Percentiles rank a stretch among this genome's conserved stretches.
Evolutionary conservation across 2,888 invertebrate genomes (phyloP).

Genomic region (Oscheius myriophilus): DNA sequence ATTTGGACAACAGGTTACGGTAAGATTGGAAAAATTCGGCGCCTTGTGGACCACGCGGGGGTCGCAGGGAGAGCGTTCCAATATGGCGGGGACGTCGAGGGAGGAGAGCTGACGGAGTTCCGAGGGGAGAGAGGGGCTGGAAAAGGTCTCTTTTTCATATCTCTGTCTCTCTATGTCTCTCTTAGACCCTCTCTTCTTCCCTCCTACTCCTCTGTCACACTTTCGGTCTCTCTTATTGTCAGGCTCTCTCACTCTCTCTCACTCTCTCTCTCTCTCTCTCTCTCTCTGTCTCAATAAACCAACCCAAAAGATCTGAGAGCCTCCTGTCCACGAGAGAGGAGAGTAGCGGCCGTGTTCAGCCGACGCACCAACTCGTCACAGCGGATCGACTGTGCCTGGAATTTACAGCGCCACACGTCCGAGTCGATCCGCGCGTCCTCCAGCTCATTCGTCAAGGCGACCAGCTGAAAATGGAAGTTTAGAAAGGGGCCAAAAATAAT

Average conservation of each 20-base stretch:
- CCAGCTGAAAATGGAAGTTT: conserved; percentile 35
- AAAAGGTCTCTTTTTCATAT: neutral
- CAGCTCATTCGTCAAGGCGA: conserved; percentile 84
- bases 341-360: neutral
- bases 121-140: conserved; percentile 1
- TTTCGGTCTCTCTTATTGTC: too few relatives aligned
- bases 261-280: neutral
- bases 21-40: conserved; percentile 52
- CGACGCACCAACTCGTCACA: conserved; percentile 40
- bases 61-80: conserved; percentile 55
- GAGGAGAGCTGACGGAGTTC: conserved; percentile 6
- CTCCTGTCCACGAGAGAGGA: conserved; percentile 15
- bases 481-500: neutral
- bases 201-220: too few relatives aligned
- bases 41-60: conserved; percentile 35
- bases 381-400: conserved; percentile 78
- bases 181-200: too few relatives aligned
- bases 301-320: conserved; percentile 4
- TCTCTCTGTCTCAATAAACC: neutral
- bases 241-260: too few relatives aligned
- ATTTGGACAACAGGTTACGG: conserved; percentile 57
- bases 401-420: conserved; percentile 96
- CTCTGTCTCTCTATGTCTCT: too few relatives aligned
- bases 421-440: conserved; percentile 92
- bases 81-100: conserved; percentile 40